Conservation (phyloP, 2,113 vertebrate genomes). For the Motacilla alba region DNA sequence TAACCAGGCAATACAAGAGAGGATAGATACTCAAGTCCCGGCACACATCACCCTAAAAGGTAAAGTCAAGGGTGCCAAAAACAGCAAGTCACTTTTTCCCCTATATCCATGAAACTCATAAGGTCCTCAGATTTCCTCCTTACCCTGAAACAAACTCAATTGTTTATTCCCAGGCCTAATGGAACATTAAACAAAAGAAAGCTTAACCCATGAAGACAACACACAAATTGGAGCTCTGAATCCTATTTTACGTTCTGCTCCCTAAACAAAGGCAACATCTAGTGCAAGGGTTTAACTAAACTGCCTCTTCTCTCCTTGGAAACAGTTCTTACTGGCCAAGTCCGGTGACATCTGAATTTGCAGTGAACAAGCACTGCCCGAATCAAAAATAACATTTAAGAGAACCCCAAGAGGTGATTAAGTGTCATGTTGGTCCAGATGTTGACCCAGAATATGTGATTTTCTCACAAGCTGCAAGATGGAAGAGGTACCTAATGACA, state of each 20-base stretch:
- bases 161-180: background rate
- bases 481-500: background rate
- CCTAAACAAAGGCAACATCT: background rate
- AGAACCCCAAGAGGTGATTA: background rate
- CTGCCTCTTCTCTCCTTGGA: background rate
- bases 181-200: background rate
- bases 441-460: fast-evolving
- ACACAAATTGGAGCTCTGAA: background rate
- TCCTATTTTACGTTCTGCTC: background rate
- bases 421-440: background rate
- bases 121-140: background rate
- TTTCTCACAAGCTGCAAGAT: background rate
- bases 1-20: background rate
- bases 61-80: constrained; percentile 3
- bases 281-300: background rate
- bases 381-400: background rate
- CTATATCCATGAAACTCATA: background rate
- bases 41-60: constrained; percentile 29
- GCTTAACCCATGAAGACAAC: background rate
- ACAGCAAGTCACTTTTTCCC: constrained; percentile 15
- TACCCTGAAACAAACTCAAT: background rate
- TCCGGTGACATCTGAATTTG: background rate
- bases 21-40: background rate
- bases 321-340: background rate
- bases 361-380: background rate